Conservation (phyloP, 2,888 invertebrate species). For the Apamea anceps region DNA sequence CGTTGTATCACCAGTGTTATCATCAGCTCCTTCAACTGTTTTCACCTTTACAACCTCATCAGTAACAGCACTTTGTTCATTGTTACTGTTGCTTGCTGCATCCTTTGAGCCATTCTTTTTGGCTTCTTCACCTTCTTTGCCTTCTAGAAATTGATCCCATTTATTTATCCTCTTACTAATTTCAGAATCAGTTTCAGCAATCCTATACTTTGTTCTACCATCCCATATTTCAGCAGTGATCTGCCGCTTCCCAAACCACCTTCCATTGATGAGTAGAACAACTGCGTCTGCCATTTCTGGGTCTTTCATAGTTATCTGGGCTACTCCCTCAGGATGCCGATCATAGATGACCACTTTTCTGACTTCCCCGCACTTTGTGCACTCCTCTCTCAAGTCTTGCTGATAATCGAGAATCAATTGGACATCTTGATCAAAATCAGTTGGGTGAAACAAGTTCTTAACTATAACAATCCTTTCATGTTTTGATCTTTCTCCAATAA, state of each 20-base stretch:
- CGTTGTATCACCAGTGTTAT: neutral
- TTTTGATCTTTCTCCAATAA: slow-evolving; percentile 95
- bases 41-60: slow-evolving; percentile 15
- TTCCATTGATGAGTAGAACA: slow-evolving; percentile 95
- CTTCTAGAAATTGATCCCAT: slow-evolving; percentile 96
- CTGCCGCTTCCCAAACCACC: slow-evolving; percentile 97
- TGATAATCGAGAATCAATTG: slow-evolving; percentile 97
- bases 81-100: slow-evolving; percentile 29
- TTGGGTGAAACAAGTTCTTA: slow-evolving; percentile 97
- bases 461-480: slow-evolving; percentile 97
- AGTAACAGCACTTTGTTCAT: slow-evolving; percentile 29
- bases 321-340: slow-evolving; percentile 98
- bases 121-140: slow-evolving; percentile 83
- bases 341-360: slow-evolving; percentile 97
- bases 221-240: slow-evolving; percentile 98
- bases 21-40: slow-evolving; percentile 14
- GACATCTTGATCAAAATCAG: slow-evolving; percentile 97
- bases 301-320: slow-evolving; percentile 96
- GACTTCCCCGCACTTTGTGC: slow-evolving; percentile 97
- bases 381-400: slow-evolving; percentile 97
- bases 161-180: slow-evolving; percentile 94
- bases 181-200: slow-evolving; percentile 97
- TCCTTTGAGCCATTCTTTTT: slow-evolving; percentile 37
- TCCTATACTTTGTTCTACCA: slow-evolving; percentile 97
- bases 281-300: slow-evolving; percentile 98